Evolutionary conservation across 2,797 vertebrate genomes (phyloP).

Genomic region (Octomys mimax): DNA sequence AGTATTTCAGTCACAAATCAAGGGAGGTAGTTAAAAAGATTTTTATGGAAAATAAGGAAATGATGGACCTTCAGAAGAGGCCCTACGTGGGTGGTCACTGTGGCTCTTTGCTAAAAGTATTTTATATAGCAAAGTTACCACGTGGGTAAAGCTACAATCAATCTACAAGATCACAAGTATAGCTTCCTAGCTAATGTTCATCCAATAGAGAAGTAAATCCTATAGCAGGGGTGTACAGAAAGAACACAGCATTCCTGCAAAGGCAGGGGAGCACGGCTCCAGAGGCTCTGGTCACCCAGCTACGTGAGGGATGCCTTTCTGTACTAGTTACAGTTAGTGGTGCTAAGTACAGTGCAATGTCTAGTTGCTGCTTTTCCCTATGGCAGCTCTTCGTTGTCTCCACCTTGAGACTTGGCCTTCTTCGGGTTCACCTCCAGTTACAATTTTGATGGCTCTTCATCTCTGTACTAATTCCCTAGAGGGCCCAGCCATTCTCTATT

Average conservation of each 20-base stretch:
- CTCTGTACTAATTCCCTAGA: neutral
- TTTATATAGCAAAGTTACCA: neutral
- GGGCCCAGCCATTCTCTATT: neutral
- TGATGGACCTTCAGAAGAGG: neutral
- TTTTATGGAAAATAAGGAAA: neutral
- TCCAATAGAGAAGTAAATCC: neutral
- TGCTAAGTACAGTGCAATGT: neutral
- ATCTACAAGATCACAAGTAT: neutral
- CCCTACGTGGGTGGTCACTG: neutral
- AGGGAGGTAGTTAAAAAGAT: neutral
- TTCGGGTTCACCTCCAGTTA: neutral
- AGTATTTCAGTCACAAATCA: neutral
- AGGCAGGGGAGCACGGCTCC: neutral
- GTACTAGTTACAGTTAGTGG: neutral
- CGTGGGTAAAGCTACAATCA: neutral
- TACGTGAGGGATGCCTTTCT: neutral
- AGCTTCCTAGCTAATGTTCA: neutral
- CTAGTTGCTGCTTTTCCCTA: neutral
- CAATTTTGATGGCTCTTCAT: neutral
- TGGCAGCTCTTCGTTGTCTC: neutral
- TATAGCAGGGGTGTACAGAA: too few relatives aligned
- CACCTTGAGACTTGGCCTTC: neutral
- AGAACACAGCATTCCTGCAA: neutral
- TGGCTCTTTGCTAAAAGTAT: neutral
- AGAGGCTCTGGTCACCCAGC: neutral